Conservation (phyloP, 2,797 vertebrate genomes). For the Eulemur albifrons region DNA sequence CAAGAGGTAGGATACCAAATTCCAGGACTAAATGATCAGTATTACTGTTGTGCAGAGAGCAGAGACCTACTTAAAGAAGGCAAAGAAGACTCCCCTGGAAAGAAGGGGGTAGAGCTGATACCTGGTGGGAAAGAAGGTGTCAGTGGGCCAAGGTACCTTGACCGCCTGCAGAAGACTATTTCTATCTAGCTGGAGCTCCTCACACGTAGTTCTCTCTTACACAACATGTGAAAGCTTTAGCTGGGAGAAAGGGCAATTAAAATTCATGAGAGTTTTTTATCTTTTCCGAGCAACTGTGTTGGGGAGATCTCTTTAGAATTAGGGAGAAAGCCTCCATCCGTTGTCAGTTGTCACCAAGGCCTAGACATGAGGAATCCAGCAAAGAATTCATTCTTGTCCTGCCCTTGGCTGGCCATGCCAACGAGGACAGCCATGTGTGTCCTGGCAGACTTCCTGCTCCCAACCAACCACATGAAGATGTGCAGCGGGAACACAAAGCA, state of each 20-base stretch:
- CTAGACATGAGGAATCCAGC: not conserved
- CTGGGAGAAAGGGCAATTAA: not conserved
- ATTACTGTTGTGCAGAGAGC: not conserved
- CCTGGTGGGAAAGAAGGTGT: not conserved
- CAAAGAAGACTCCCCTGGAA: not conserved
- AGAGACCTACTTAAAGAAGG: not conserved
- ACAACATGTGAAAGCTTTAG: not conserved
- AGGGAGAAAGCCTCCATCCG: not conserved
- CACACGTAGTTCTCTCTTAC: not conserved
- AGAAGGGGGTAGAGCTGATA: not conserved
- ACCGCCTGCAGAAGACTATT: not conserved
- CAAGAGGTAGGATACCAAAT: not conserved
- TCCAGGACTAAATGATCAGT: not conserved
- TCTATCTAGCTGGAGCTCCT: not conserved
- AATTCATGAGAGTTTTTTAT: not conserved
- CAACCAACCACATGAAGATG: constrained; percentile 9
- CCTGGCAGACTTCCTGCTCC: not conserved
- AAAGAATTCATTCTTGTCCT: not conserved
- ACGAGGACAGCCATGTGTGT: not conserved
- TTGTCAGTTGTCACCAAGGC: not conserved
- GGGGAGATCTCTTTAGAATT: not conserved
- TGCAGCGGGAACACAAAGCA: not conserved
- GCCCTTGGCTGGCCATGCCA: not conserved
- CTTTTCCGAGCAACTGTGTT: not conserved
- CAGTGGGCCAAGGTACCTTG: not conserved